These are phyloP conservation scores for Clarias batrachus DNA, from an alignment of 2,113 vertebrate genomes.

Conservation along the genomic window DNA sequence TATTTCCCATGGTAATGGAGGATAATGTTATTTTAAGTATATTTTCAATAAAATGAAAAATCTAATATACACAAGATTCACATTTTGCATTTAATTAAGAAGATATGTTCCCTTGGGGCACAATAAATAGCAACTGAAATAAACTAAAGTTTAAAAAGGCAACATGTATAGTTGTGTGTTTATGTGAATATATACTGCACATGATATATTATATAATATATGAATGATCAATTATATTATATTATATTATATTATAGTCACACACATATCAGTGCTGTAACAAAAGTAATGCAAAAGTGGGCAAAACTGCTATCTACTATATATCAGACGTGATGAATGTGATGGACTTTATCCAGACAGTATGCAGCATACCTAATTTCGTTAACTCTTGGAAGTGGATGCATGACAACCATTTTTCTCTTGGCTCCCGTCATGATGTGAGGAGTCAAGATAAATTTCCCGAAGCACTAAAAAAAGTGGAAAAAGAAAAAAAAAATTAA, in stretches of 20 bases:
- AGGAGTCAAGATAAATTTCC: conserved; percentile 92
- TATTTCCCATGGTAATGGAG: neutral
- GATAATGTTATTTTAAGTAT: neutral
- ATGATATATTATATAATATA: neutral
- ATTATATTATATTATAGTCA: no score
- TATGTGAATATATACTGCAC: neutral
- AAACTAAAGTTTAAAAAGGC: neutral
- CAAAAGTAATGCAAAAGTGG: no score
- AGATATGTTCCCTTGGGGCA: neutral
- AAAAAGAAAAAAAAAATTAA: neutral
- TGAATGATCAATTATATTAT: no score
- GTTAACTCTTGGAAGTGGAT: conserved; percentile 91
- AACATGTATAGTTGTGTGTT: neutral
- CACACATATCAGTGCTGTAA: no score
- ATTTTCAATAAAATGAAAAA: no score
- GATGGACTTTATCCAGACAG: neutral
- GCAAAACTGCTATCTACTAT: no score
- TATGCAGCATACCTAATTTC: conserved; percentile 85
- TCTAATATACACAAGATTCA: no score
- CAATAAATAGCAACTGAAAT: neutral
- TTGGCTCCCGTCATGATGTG: conserved; percentile 98
- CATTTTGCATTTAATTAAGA: neutral
- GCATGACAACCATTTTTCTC: conserved; percentile 98
- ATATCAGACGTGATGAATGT: neutral
- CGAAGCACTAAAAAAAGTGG: conserved; percentile 80